Evolutionary conservation across 2,797 vertebrate species (phyloP), one percentile per base, ranked within the genome.

Genomic region (Pantherophis vulpinus): DNA sequence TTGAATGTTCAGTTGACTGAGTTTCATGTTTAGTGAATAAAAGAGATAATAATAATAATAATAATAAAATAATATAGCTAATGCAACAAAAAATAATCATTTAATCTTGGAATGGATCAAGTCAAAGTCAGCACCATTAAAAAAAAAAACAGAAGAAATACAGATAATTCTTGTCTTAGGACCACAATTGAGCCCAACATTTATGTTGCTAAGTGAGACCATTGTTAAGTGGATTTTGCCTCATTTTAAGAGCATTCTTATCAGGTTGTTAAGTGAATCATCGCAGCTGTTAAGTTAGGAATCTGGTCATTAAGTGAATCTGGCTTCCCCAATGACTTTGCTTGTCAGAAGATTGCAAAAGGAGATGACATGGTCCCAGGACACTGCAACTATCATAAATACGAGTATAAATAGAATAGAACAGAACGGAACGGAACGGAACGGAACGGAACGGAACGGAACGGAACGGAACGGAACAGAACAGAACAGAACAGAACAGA

Each of bases 391-490:
- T 1, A 0, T 63, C 61, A 63, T 29, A 29, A 63, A 29, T 63
- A 63, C 4, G 11, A 13, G 27, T 63, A n/a, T n/a, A n/a, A 37
- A 37, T 37, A 37, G 37, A 37, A 37, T 37, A 37, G 37, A 37
- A 37, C 37, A 37, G 37, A 37, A 37, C 37, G 2, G 37, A 37
- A 37, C 37, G 2, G 37, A 37, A 37, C 37, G 2, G 37, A 37
- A 37, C 37, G 2, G 37, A 37, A 37, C 37, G 2, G 37, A n/a
- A 37, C 37, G 0, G 42, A 42, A 42, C 3, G 0, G 37, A 42
- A 42, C 3, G 0, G 37, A 42, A 3, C 0, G 3, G 37, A 42
- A 42, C 0, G 0, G 2, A 42, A 42, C 3, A 42, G 37, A 42
- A 42, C 3, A 42, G 37, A 42, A 42, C 3, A 42, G 37, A 42